Percentiles rank a stretch among this genome's conserved stretches.
Evolutionary conservation across 2,888 invertebrate species (phyloP).

Genomic region (Acrocera orbiculus): DNA sequence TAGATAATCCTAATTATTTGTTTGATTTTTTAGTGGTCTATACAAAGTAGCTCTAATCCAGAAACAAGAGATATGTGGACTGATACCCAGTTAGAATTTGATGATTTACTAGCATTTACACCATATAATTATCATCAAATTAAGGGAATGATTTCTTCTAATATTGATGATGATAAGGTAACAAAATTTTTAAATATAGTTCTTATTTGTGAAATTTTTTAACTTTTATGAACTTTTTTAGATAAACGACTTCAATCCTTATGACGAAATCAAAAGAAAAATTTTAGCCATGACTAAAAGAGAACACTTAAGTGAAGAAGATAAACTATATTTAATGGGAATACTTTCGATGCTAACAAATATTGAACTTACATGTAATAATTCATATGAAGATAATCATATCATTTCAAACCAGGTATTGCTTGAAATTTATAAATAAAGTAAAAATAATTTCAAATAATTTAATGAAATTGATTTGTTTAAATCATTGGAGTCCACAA

Average conservation of each 20-base stretch:
- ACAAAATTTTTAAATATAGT: slow-evolving; percentile 8
- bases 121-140: slow-evolving; percentile 17
- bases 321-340: slow-evolving; percentile 44
- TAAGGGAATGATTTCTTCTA: slow-evolving; percentile 16
- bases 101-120: slow-evolving; percentile 11
- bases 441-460: too few species aligned
- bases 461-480: too few species aligned
- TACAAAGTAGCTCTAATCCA: slow-evolving; percentile 20
- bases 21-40: slow-evolving; percentile 26
- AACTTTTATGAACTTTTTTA: too few species aligned
- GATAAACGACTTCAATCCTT: slow-evolving; percentile 18
- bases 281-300: slow-evolving; percentile 21
- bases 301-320: slow-evolving; percentile 31
- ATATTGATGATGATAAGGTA: slow-evolving; percentile 19
- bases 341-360: slow-evolving; percentile 43
- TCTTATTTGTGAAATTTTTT: not conserved
- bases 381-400: too few species aligned
- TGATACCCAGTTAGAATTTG: slow-evolving; percentile 14
- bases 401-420: too few species aligned
- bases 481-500: too few species aligned
- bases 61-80: slow-evolving; percentile 22
- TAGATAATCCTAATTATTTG: too few species aligned
- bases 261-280: slow-evolving; percentile 21
- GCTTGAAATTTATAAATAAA: too few species aligned
- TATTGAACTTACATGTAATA: too few species aligned